Evolutionary conservation across 2,113 vertebrate species (phyloP), one percentile per base, ranked within the genome.

Genomic region (Craseonycteris thonglongyai): DNA sequence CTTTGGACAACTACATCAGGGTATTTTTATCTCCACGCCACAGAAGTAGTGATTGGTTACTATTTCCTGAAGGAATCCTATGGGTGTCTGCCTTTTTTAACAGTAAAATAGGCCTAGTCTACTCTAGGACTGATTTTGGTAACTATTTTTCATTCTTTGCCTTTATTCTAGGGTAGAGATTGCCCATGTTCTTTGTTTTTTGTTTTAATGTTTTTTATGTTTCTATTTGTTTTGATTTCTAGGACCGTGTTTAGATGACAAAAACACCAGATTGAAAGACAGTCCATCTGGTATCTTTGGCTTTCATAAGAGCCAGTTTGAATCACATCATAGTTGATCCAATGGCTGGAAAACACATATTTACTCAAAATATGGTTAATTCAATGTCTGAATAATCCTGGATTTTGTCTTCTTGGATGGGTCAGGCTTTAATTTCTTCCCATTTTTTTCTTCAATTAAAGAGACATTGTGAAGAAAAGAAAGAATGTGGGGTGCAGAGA

Each of bases 221-320:
- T 97, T 96, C 90, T 97, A 69, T 97, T 97, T 97, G 96, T 97
- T 97, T 97, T 97, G 94, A 92, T 97, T 97, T 94, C 92, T 96
- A 76, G 61, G 85, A 93, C 83, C 85, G 13, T 97, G 95, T 95
- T 97, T 96, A 96, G 88, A 97, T 96, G 95, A 96, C 87, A 94
- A 92, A 96, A 94, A 97, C 90, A 95, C 96, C 96, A 97, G 95
- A 96, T 97, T 97, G 96, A 96, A 97, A 96, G 94, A 96, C 88
- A 58, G 88, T 94, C 96, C 97, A 97, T 96, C 96, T 97, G 96
- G 94, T 90, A n/a, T 94, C 95, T 95, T 94, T 97, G 97, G 96
- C 95, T 94, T 96, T 96, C 81, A 26, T 79, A 84, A 96, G 87
- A 95, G 92, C 90, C 90, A 90, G 93, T 97, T 96, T 96, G 97